These are phyloP conservation scores for Tribolium castaneum DNA, from an alignment of 1,140 invertebrate species.

Conservation along the genomic window DNA sequence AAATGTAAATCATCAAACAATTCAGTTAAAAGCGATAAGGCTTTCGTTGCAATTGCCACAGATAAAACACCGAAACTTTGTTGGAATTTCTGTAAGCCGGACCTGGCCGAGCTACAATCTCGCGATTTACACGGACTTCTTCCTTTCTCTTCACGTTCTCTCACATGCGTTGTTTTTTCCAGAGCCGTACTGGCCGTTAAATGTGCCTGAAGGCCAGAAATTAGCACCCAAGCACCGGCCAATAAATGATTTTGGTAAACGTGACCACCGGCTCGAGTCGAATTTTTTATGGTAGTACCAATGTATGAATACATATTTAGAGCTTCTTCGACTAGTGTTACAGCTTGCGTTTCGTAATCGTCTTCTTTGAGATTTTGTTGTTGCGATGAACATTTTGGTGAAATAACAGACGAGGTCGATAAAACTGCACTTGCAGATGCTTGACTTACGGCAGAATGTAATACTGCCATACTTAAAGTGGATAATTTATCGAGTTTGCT, in stretches of 20 bases:
- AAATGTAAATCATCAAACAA: conserved; percentile 77
- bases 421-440: conserved; percentile 77
- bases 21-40: conserved; percentile 73
- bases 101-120: conserved; percentile 64
- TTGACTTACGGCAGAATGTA: conserved; percentile 81
- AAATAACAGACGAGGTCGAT: conserved; percentile 71
- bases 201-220: conserved; percentile 85
- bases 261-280: conserved; percentile 87
- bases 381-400: conserved; percentile 69
- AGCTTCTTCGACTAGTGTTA: conserved; percentile 77
- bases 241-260: conserved; percentile 91
- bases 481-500: conserved; percentile 84
- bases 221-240: conserved; percentile 87
- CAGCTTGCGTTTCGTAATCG: conserved; percentile 76
- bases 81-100: conserved; percentile 66
- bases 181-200: conserved; percentile 69
- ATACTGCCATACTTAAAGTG: conserved; percentile 80
- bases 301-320: conserved; percentile 87
- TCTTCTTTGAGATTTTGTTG: conserved; percentile 67
- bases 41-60: conserved; percentile 81
- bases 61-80: conserved; percentile 86
- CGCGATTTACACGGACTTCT: conserved; percentile 75
- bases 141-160: conserved; percentile 69
- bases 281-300: conserved; percentile 82
- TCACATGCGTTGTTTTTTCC: conserved; percentile 65